Evolutionary conservation across 30 jellyfish, hydroid and myxozoan species (phyloP).

Genomic region (Catostylus mosaicus): DNA sequence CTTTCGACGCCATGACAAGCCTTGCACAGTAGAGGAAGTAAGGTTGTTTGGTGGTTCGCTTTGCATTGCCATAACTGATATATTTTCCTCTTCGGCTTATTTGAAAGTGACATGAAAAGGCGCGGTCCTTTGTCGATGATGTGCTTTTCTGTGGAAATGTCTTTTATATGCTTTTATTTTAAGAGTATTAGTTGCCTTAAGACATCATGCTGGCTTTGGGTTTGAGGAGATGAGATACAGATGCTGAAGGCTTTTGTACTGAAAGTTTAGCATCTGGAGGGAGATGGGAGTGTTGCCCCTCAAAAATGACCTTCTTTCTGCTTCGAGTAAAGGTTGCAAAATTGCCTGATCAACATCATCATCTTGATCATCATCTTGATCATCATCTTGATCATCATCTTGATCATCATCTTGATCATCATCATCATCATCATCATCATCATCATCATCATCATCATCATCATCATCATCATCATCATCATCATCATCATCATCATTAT

Average conservation of each 20-base stretch:
- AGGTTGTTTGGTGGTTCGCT: no score
- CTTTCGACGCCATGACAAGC: no score
- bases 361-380: not conserved
- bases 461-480: conserved; percentile 19
- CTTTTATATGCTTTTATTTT: not conserved
- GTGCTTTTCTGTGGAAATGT: not conserved
- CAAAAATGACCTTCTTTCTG: no score
- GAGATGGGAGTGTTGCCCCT: no score
- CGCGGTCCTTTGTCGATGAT: not conserved
- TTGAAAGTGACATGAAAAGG: not conserved
- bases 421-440: conserved; percentile 33
- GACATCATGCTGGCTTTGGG: no score
- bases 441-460: not conserved
- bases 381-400: not conserved
- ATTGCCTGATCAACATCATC: not conserved
- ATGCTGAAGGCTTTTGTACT: no score
- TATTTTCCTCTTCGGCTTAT: not conserved
- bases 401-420: not conserved
- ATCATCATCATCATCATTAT: not conserved
- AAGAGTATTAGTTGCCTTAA: not conserved
- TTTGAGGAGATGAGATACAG: no score
- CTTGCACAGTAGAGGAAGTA: no score
- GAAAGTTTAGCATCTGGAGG: no score
- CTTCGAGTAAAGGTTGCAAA: no score
- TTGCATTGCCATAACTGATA: no score